Evolutionary conservation across 2,113 vertebrate genomes (phyloP).

Genomic region (Cheilinus undulatus): DNA sequence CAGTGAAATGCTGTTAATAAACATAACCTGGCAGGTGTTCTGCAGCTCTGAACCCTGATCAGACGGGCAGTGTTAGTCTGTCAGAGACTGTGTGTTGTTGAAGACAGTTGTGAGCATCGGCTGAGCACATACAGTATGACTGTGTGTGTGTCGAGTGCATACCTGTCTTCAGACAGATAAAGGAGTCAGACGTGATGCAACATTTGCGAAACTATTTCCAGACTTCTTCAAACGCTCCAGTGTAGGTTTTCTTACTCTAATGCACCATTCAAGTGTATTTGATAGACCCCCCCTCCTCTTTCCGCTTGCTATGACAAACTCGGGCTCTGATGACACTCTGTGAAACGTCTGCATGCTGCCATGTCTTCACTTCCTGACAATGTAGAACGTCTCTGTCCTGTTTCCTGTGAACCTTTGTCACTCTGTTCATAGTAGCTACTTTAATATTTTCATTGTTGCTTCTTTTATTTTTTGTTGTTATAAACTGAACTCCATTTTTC

Average conservation of each 20-base stretch:
- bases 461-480: not conserved
- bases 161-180: slow-evolving; percentile 28
- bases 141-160: not conserved
- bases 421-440: not conserved
- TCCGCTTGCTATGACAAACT: slow-evolving; percentile 37
- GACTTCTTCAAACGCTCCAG: slow-evolving; percentile 59
- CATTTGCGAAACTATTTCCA: slow-evolving; percentile 62
- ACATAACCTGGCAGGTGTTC: slow-evolving; percentile 1
- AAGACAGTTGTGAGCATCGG: slow-evolving; percentile 3
- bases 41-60: slow-evolving; percentile 28
- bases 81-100: not conserved
- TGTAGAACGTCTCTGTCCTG: not conserved
- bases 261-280: slow-evolving; percentile 48
- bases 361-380: slow-evolving; percentile 26
- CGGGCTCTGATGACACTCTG: slow-evolving; percentile 64
- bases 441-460: not conserved
- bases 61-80: slow-evolving; percentile 18
- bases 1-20: slow-evolving; percentile 7
- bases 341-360: slow-evolving; percentile 54
- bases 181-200: slow-evolving; percentile 72
- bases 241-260: slow-evolving; percentile 48
- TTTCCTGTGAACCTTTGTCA: not conserved
- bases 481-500: too few species aligned
- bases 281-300: slow-evolving; percentile 18
- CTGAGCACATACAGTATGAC: slow-evolving; percentile 5